Conservation (phyloP, 2,797 vertebrate species). For the Pristis pectinata region DNA sequence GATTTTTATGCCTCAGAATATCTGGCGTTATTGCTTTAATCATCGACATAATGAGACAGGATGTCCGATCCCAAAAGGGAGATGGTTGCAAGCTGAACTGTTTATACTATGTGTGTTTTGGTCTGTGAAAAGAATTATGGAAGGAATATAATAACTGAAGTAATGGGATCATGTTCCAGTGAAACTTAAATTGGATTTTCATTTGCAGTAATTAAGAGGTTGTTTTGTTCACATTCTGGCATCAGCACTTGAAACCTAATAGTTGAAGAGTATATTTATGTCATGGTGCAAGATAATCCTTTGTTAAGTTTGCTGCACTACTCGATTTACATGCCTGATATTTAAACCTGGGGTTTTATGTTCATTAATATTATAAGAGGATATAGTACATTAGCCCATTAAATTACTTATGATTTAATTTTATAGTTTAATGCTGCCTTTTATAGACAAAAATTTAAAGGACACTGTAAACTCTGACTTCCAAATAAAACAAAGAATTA, state of each 20-base stretch:
- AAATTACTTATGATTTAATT: neutral
- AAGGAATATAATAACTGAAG: conserved; percentile 36
- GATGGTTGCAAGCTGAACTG: conserved; percentile 24
- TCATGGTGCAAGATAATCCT: neutral
- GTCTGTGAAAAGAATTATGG: conserved; percentile 31
- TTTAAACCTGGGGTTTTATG: conserved; percentile 21
- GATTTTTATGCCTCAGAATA: neutral
- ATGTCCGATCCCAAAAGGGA: conserved; percentile 14
- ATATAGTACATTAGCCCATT: neutral
- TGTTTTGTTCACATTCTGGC: conserved; percentile 37
- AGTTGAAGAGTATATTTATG: conserved; percentile 31
- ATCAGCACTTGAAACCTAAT: conserved; percentile 24
- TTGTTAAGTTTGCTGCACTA: conserved; percentile 24
- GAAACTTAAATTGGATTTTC: conserved; percentile 35
- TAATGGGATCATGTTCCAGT: conserved; percentile 36
- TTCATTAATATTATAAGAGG: neutral
- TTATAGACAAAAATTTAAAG: neutral
- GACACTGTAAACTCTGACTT: too few relatives aligned
- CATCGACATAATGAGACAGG: conserved; percentile 7
- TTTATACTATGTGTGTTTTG: conserved; percentile 27
- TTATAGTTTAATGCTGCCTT: neutral
- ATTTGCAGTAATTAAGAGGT: conserved; percentile 37
- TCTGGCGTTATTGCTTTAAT: conserved; percentile 2
- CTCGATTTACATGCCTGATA: conserved; percentile 23
- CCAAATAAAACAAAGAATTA: neutral